Conservation (phyloP, 2,888 invertebrate genomes). For the Baronia brevicornis region DNA sequence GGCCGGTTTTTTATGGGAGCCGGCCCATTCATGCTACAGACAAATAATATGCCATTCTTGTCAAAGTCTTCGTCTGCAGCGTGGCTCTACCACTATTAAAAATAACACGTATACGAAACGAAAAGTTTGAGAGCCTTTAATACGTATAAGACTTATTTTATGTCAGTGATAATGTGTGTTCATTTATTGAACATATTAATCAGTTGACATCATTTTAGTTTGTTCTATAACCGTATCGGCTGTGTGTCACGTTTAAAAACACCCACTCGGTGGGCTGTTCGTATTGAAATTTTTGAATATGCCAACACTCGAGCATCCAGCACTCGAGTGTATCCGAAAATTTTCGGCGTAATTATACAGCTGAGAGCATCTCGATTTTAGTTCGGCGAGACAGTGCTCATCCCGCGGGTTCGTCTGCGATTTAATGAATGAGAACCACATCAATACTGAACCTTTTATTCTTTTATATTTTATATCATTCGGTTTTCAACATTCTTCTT, state of each 20-base stretch:
- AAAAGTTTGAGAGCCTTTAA: too few species aligned
- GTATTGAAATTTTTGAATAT: conserved; percentile 72
- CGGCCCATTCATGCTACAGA: too few species aligned
- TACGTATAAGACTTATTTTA: not conserved
- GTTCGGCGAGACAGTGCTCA: conserved; percentile 28
- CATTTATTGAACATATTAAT: not conserved
- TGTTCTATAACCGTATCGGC: conserved; percentile 2
- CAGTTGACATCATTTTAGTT: conserved; percentile 3
- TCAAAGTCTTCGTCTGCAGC: too few species aligned
- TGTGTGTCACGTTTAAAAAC: conserved; percentile 33
- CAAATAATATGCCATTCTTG: too few species aligned
- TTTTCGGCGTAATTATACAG: conserved; percentile 61
- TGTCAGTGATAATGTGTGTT: not conserved
- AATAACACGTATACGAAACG: not conserved
- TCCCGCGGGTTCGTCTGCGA: conserved; percentile 20
- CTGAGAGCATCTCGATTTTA: conserved; percentile 40
- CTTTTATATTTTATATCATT: too few species aligned
- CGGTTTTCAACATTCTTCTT: too few species aligned
- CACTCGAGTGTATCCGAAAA: conserved; percentile 61
- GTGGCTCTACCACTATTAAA: too few species aligned
- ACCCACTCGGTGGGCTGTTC: conserved; percentile 38
- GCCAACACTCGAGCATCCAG: conserved; percentile 53
- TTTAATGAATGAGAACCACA: conserved; percentile 10
- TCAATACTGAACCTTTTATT: conserved; percentile 1
- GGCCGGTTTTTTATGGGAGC: too few species aligned